These are phyloP conservation scores for Stomorhina lunata DNA, from an alignment of 2,888 invertebrate species.

Conservation along the genomic window DNA sequence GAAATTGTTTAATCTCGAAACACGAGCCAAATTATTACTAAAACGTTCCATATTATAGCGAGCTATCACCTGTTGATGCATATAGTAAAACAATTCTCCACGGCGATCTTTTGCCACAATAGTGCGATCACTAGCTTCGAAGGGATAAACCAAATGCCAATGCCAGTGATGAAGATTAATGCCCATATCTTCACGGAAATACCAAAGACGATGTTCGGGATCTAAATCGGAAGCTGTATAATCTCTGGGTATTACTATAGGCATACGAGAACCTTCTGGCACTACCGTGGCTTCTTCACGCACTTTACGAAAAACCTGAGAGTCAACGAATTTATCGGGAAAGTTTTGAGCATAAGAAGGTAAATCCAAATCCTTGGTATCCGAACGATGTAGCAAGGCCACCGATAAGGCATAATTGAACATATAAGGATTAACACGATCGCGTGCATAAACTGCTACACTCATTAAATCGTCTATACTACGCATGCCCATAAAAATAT, in stretches of 20 bases:
- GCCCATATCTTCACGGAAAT: conserved; percentile 82
- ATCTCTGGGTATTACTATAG: conserved; percentile 83
- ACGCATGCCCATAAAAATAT: conserved; percentile 86
- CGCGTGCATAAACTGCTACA: conserved; percentile 86
- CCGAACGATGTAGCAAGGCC: conserved; percentile 85
- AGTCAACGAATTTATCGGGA: conserved; percentile 85
- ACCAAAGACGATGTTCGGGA: conserved; percentile 85
- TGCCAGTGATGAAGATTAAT: conserved; percentile 82
- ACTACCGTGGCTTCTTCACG: conserved; percentile 83
- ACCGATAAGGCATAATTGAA: conserved; percentile 90
- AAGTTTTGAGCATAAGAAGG: conserved; percentile 85
- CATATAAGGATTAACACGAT: conserved; percentile 88
- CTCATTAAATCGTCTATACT: conserved; percentile 85
- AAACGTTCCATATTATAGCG: conserved; percentile 90
- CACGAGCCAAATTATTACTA: conserved; percentile 85
- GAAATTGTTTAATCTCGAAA: conserved; percentile 84
- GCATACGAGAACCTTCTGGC: conserved; percentile 84
- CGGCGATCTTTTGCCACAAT: conserved; percentile 85
- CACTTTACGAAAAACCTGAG: conserved; percentile 82
- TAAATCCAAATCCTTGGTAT: conserved; percentile 83
- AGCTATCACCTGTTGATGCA: conserved; percentile 84
- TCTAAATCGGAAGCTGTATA: conserved; percentile 88
- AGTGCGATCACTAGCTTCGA: conserved; percentile 83
- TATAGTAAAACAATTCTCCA: conserved; percentile 90
- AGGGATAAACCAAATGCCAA: conserved; percentile 87